Evolutionary conservation across 2,113 vertebrate species (phyloP).

Genomic region (Entosphenus tridentatus): DNA sequence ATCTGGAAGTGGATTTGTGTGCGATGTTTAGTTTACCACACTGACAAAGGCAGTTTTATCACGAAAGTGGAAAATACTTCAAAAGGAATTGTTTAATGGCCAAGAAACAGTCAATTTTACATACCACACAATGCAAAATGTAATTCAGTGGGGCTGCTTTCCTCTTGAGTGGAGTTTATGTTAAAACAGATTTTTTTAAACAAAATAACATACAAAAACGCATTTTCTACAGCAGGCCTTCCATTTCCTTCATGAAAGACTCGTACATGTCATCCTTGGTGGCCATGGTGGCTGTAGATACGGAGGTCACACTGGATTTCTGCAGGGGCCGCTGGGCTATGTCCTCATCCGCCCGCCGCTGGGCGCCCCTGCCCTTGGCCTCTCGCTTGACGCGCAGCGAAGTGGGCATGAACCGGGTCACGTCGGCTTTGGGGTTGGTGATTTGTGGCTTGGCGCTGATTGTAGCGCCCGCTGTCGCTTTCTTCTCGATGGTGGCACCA

Average conservation of each 20-base stretch:
- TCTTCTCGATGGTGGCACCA: slow-evolving; percentile 42
- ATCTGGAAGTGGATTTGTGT: no score
- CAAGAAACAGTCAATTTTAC: no score
- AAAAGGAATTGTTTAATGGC: no score
- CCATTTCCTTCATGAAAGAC: slow-evolving; percentile 98
- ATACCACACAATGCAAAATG: no score
- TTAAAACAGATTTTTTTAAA: no score
- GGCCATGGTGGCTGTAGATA: slow-evolving; percentile 39
- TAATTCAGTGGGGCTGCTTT: no score
- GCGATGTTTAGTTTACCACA: no score
- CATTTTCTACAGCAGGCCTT: slow-evolving; percentile 44
- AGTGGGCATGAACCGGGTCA: slow-evolving; percentile 82
- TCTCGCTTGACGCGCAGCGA: slow-evolving; percentile 72
- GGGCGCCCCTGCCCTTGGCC: slow-evolving; percentile 21
- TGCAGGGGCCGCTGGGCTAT: slow-evolving; percentile 25
- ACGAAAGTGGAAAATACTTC: no score
- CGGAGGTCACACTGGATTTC: slow-evolving; percentile 26
- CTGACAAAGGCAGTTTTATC: no score
- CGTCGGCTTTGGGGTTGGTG: slow-evolving; percentile 84
- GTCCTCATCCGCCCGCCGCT: slow-evolving; percentile 13
- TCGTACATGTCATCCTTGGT: slow-evolving; percentile 97
- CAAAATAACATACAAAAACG: no score
- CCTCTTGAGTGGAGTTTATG: no score
- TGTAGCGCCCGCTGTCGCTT: slow-evolving; percentile 43
- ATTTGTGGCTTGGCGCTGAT: slow-evolving; percentile 97